phyloP scores from a whole-genome alignment of 2,113 vertebrate genomes.

The Cephalopterus ornatus region DNA sequence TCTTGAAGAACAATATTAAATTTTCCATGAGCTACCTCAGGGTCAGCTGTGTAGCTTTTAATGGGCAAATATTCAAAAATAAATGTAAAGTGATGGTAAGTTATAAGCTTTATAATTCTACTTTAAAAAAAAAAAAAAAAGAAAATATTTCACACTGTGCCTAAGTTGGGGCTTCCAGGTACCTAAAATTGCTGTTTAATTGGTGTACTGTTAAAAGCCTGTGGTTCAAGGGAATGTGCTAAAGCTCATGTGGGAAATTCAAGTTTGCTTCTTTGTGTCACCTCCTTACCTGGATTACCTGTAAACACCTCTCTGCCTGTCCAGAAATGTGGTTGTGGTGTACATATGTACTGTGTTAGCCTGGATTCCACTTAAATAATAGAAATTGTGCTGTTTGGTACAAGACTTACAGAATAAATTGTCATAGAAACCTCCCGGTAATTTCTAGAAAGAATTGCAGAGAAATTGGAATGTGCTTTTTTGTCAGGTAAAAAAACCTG shows the following conservation, averaged over 20 bases:
- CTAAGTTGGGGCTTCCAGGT: neutral
- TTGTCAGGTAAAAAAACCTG: neutral
- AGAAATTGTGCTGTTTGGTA: neutral
- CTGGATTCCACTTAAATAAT: neutral
- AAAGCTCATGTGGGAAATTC: neutral
- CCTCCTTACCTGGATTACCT: neutral
- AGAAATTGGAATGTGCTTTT: neutral
- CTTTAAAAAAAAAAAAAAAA: no score
- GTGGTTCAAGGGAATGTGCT: neutral
- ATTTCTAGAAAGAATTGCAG: neutral
- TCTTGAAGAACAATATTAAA: neutral
- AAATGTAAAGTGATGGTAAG: neutral
- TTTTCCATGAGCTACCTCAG: neutral
- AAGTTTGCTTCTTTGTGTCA: neutral
- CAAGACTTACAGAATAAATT: neutral
- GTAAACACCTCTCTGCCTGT: neutral
- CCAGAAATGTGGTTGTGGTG: neutral
- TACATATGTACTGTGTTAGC: fast-evolving
- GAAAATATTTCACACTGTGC: neutral
- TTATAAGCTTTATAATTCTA: neutral
- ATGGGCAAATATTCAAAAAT: neutral
- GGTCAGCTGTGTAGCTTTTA: neutral
- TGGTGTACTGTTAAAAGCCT: neutral
- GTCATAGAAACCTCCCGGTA: neutral
- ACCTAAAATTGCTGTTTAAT: neutral